Evolutionary conservation across 2,888 invertebrate species (phyloP), one percentile per base, ranked within the genome.

Genomic region (Tetheella fluctuosa): DNA sequence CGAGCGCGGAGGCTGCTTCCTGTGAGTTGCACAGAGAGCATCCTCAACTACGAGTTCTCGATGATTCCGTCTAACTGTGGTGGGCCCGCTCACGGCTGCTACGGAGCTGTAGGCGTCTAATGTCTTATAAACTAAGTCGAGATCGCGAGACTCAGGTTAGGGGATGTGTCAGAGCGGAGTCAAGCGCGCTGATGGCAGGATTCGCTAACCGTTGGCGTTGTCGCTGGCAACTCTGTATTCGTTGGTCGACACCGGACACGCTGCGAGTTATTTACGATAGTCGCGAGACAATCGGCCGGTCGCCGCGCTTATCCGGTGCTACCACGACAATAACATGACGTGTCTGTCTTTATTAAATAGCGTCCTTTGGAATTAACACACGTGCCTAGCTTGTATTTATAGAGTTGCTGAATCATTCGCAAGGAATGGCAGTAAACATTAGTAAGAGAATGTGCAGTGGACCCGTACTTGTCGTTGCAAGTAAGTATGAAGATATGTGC

Each of bases 201-300:
- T 90, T 88, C 82, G 87, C 88, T 75, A 85, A 79, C 78, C 55
- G 34, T 20, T 20, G 20, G 48, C 74, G 58, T 28, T 77, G 78
- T 70, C 78, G 76, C 73, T 74, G 81, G 80, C 80, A 84, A 89
- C 85, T 90, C 88, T 84, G 90, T 90, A 90, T 90, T 87, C 91
- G 79, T 55, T 79, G 73, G 81, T 83, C 77, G 81, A 80, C 83
- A 89, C 91, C 91, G 91, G 91, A 91, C 91, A 90, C 83, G 78
- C 79, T 69, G 77, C 83, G 85, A 84, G 91, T 93, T 90, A 93
- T 93, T 93, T 93, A 93, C 91, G 91, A 91, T 84, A 85, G 86
- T 80, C 81, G 86, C 85, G 85, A 90, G 88, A 92, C 92, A 91
- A 92, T 93, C 90, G 90, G 81, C 87, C 85, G 85, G 88, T 83